phyloP scores from a whole-genome alignment of 2,113 vertebrate genomes.

The Epinephelus fuscoguttatus region DNA sequence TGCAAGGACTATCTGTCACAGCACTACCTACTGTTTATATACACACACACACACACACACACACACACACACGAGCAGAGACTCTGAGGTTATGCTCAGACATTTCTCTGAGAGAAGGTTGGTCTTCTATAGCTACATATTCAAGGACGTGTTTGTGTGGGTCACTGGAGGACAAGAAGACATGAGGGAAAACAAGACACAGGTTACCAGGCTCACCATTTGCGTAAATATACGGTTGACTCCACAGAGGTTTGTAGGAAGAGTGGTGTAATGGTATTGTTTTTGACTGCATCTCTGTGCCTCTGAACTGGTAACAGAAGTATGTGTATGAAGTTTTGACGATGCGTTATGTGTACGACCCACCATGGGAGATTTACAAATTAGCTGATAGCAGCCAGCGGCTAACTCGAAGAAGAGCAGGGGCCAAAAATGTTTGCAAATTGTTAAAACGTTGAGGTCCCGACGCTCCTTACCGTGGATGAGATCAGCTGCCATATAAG shows the following conservation, averaged over 20 bases:
- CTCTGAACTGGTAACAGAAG: no score
- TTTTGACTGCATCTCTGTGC: background rate
- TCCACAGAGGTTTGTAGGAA: background rate
- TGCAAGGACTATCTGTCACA: conserved; percentile 46
- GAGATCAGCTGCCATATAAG: no score
- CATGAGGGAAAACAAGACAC: background rate
- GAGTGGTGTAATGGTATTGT: background rate
- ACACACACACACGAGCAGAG: conserved; percentile 8
- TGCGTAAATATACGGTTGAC: background rate
- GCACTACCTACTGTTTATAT: conserved; percentile 20
- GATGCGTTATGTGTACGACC: no score
- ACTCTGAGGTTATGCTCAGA: conserved; percentile 14
- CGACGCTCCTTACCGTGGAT: no score
- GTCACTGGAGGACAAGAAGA: conserved; percentile 15
- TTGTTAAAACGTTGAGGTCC: no score
- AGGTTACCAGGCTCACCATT: background rate
- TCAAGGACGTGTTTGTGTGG: conserved; percentile 33
- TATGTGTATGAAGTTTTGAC: no score
- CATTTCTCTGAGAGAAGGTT: conserved; percentile 10
- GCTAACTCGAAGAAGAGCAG: no score
- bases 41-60: conserved; percentile 27
- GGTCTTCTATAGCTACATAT: conserved; percentile 27
- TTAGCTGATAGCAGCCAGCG: no score
- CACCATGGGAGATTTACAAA: no score
- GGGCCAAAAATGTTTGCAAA: no score